A percentile compares a stretch with the other conserved stretches of the same genome.
Evolutionary conservation across 2,797 vertebrate species (phyloP).

Genomic region (Hydrophis major): DNA sequence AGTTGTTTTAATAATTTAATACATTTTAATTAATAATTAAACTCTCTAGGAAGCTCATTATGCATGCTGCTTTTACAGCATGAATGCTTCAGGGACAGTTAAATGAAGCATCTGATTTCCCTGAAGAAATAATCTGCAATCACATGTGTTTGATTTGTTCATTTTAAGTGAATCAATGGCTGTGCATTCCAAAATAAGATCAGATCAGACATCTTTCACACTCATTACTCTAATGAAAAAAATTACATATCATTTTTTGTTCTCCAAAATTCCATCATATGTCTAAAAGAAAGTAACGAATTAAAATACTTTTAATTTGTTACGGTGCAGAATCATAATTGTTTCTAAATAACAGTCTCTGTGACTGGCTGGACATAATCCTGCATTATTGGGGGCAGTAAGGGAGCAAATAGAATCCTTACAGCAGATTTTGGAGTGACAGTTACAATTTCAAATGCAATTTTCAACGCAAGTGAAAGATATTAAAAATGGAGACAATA

Average conservation of each 20-base stretch:
- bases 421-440: background rate
- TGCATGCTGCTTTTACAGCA: conserved; percentile 48
- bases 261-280: conserved; percentile 23
- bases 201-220: conserved; percentile 46
- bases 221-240: background rate
- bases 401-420: background rate
- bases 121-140: conserved; percentile 50
- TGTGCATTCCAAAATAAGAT: conserved; percentile 37
- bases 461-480: background rate
- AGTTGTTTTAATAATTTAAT: background rate
- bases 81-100: conserved; percentile 57
- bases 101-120: conserved; percentile 60
- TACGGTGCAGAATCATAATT: background rate
- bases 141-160: conserved; percentile 39
- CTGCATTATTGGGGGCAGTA: background rate
- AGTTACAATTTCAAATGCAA: background rate
- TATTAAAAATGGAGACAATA: background rate
- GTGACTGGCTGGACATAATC: background rate
- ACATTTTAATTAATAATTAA: conserved; percentile 57
- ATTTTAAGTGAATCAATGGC: conserved; percentile 33
- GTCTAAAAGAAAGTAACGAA: background rate
- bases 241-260: background rate
- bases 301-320: background rate
- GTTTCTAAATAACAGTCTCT: conserved; percentile 1
- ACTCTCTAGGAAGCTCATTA: conserved; percentile 58